phyloP scores from a whole-genome alignment of 1,140 invertebrate species.

The Ostrea denselamellosa region DNA sequence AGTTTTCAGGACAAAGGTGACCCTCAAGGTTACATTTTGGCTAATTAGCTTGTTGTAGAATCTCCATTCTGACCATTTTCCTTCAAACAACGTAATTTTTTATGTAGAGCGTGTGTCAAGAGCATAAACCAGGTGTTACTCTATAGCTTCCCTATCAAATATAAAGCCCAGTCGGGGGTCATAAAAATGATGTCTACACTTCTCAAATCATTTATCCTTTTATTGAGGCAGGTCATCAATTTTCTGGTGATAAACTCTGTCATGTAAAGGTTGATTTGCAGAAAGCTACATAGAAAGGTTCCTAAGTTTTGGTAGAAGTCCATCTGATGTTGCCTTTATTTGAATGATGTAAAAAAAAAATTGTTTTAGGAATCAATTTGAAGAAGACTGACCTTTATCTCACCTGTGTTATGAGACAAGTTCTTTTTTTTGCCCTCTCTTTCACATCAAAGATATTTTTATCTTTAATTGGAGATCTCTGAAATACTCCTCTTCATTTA shows the following conservation, averaged over 20 bases:
- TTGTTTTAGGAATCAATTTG: background rate
- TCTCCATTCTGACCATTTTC: too few species aligned
- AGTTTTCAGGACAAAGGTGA: too few species aligned
- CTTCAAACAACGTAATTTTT: too few species aligned
- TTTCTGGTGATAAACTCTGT: constrained; percentile 7
- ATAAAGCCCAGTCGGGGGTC: background rate
- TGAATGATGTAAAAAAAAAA: background rate
- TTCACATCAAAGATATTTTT: background rate
- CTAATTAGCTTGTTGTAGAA: too few species aligned
- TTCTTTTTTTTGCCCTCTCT: background rate
- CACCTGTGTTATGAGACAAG: background rate
- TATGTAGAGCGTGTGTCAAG: background rate
- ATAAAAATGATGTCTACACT: background rate
- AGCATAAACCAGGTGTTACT: background rate
- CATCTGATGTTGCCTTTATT: background rate
- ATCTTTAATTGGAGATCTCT: constrained; percentile 4
- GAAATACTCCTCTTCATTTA: background rate
- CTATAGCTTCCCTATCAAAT: background rate
- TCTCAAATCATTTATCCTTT: background rate
- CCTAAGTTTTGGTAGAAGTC: background rate
- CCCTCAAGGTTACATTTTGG: too few species aligned
- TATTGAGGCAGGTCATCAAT: constrained; percentile 15
- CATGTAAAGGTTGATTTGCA: background rate
- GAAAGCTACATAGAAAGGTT: background rate
- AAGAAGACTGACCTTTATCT: background rate